Conservation (phyloP, 2,797 vertebrate genomes). For the Pachyuromys duprasi region DNA sequence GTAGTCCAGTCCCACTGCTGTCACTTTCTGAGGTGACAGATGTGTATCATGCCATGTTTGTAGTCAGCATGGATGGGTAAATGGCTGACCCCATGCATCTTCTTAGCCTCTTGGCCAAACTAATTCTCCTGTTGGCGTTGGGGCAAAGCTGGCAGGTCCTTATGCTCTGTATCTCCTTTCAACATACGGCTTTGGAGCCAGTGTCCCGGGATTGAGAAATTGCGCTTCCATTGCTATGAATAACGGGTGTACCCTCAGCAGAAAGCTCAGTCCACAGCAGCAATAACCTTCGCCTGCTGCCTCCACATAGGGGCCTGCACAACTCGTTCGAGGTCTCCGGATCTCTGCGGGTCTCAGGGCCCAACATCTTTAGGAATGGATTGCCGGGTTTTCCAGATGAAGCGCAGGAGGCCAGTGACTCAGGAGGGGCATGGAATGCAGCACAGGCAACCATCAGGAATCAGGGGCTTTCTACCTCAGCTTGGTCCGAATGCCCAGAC, state of each 20-base stretch:
- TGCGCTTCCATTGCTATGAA: background rate
- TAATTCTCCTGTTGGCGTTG: background rate
- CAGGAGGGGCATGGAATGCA: background rate
- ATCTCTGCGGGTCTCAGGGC: background rate
- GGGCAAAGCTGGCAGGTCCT: background rate
- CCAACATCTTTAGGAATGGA: background rate
- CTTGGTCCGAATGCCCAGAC: background rate
- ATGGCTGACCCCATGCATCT: background rate
- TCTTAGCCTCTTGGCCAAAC: background rate
- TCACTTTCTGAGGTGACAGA: background rate
- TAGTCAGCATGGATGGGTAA: rapidly evolving
- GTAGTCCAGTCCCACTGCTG: background rate
- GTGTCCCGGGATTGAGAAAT: background rate
- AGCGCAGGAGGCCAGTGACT: background rate
- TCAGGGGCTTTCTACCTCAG: background rate
- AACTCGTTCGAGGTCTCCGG: background rate
- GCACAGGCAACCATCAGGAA: background rate
- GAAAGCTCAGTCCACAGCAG: background rate
- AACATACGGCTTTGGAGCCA: rapidly evolving
- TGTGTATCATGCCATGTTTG: background rate
- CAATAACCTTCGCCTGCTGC: background rate
- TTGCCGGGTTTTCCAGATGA: background rate
- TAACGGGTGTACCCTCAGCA: too few species aligned
- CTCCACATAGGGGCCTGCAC: background rate
- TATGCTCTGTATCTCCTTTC: background rate